Conservation (phyloP, 2,797 vertebrate species). For the Pelodytes ibericus region DNA sequence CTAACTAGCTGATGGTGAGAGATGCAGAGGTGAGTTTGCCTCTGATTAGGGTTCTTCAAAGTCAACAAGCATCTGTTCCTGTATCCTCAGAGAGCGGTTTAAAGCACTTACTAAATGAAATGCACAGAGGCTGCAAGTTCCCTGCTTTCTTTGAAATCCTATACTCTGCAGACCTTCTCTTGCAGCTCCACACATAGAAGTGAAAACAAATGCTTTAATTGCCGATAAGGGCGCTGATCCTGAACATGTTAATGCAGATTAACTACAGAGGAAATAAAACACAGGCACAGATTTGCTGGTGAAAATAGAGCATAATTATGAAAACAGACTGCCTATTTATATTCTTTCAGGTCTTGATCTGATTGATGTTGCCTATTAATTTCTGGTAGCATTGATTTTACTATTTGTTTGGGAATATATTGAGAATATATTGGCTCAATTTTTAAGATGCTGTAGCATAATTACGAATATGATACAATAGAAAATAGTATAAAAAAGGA, state of each 20-base stretch:
- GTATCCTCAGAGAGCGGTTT: slow-evolving; percentile 32
- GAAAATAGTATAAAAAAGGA: too few relatives aligned
- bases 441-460: too few relatives aligned
- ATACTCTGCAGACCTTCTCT: slow-evolving; percentile 22
- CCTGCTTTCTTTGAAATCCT: slow-evolving; percentile 35
- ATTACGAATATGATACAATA: too few relatives aligned
- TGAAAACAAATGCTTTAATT: slow-evolving; percentile 44
- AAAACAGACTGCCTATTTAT: slow-evolving; percentile 10
- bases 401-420: too few relatives aligned
- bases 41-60: slow-evolving; percentile 28
- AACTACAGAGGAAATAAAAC: slow-evolving; percentile 18
- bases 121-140: slow-evolving; percentile 35
- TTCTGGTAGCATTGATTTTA: too few relatives aligned
- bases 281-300: slow-evolving; percentile 15
- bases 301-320: slow-evolving; percentile 34
- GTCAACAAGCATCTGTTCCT: slow-evolving; percentile 39
- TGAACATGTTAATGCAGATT: slow-evolving; percentile 47
- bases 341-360: not conserved
- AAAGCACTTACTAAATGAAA: slow-evolving; percentile 40
- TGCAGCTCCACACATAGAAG: slow-evolving; percentile 32
- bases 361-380: not conserved
- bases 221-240: slow-evolving; percentile 34
- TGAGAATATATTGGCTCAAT: too few relatives aligned
- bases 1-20: slow-evolving; percentile 14
- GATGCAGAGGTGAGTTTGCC: not conserved